phyloP scores from a whole-genome alignment of 2,888 invertebrate genomes.

The Dryobota labecula region DNA sequence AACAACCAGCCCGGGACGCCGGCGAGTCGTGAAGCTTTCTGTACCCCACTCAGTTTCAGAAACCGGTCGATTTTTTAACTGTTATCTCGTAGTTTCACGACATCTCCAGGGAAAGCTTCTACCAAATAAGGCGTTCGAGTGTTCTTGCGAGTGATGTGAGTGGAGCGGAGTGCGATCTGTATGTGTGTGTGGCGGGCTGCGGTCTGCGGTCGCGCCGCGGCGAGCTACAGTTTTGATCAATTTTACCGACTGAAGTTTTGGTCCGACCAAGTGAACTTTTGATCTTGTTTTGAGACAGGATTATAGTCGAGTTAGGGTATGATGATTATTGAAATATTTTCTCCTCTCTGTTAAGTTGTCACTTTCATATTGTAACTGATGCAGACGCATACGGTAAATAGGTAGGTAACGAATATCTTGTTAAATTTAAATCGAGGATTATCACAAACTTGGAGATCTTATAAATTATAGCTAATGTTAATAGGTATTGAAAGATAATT shows the following conservation, averaged over 20 bases:
- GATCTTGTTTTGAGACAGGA: slow-evolving; percentile 88
- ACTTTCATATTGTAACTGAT: slow-evolving; percentile 81
- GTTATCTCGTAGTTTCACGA: slow-evolving; percentile 65
- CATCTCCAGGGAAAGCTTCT: slow-evolving; percentile 72
- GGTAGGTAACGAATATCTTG: slow-evolving; percentile 89
- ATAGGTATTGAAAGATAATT: slow-evolving; percentile 88
- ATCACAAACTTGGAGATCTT: slow-evolving; percentile 88
- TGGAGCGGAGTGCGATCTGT: slow-evolving; percentile 68
- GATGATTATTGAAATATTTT: slow-evolving; percentile 82
- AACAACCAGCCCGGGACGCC: slow-evolving; percentile 59
- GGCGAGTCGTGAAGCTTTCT: slow-evolving; percentile 65
- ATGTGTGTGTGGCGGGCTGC: slow-evolving; percentile 68
- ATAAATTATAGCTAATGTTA: slow-evolving; percentile 90
- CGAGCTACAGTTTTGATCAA: slow-evolving; percentile 85
- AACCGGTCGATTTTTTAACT: slow-evolving; percentile 58
- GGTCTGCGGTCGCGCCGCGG: slow-evolving; percentile 52
- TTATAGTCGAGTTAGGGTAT: slow-evolving; percentile 86
- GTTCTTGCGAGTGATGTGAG: slow-evolving; percentile 75
- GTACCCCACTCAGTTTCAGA: slow-evolving; percentile 55
- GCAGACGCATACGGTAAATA: slow-evolving; percentile 83
- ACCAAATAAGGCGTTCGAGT: slow-evolving; percentile 73
- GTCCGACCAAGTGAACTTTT: slow-evolving; percentile 90
- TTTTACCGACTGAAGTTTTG: slow-evolving; percentile 90
- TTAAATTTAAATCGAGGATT: slow-evolving; percentile 88
- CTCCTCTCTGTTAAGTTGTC: slow-evolving; percentile 84